Percentiles rank a stretch among this genome's conserved stretches.
Evolutionary conservation across 2,888 invertebrate species (phyloP).

Genomic region (Caenorhabditis doughertyi): DNA sequence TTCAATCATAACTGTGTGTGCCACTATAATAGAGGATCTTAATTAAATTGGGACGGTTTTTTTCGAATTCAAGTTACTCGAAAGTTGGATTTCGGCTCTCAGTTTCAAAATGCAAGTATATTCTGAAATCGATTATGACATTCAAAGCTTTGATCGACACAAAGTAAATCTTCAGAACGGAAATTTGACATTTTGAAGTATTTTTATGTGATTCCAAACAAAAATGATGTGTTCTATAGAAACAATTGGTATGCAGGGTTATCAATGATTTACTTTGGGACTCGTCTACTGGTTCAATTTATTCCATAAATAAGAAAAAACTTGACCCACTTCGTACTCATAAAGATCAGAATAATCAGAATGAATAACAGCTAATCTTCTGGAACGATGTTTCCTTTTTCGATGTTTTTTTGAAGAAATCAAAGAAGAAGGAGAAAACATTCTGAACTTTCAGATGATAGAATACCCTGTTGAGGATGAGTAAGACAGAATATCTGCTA

Average conservation of each 20-base stretch:
- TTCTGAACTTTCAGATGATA: background rate
- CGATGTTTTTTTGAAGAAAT: background rate
- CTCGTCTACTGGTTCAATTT: too few relatives aligned
- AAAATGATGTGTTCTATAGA: too few relatives aligned
- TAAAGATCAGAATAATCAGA: slow-evolving; percentile 38
- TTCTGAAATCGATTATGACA: too few relatives aligned
- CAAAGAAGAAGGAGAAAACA: background rate
- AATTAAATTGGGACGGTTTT: too few relatives aligned
- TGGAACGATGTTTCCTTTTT: background rate
- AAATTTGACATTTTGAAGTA: background rate
- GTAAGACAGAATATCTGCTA: background rate
- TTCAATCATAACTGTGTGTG: too few relatives aligned
- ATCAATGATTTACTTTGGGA: too few relatives aligned
- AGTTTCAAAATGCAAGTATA: too few relatives aligned
- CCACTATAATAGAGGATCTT: too few relatives aligned
- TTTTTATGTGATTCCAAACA: background rate
- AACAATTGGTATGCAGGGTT: too few relatives aligned
- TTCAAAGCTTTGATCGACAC: too few relatives aligned
- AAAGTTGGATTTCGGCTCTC: too few relatives aligned
- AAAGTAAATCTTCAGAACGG: slow-evolving; percentile 4
- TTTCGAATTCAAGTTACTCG: too few relatives aligned
- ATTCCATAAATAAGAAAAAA: background rate
- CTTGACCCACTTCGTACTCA: slow-evolving; percentile 49
- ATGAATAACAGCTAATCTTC: slow-evolving; percentile 10
- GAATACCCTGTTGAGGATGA: slow-evolving; percentile 8